Percentiles rank a stretch among this genome's conserved stretches.
Conservation (phyloP, 2,113 vertebrate species). For the Puntigrus tetrazona region DNA sequence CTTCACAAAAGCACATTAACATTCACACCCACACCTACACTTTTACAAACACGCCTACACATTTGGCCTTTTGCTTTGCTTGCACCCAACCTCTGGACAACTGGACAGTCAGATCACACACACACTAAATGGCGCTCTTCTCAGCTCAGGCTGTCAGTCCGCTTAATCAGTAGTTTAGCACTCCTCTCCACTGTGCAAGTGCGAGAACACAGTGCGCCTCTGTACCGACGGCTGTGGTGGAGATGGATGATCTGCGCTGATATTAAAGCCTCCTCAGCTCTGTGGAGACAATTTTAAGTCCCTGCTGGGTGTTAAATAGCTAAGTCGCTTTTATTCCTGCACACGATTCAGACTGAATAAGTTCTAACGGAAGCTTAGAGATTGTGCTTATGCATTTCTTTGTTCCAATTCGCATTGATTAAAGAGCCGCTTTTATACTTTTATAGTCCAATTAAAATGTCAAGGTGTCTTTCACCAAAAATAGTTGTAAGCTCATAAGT, state of each 20-base stretch:
- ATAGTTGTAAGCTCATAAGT: not conserved
- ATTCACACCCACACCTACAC: slow-evolving; percentile 32
- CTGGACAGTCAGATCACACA: slow-evolving; percentile 10
- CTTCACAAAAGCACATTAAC: slow-evolving; percentile 24
- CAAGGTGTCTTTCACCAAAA: not conserved
- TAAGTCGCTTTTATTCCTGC: not conserved
- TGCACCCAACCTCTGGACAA: slow-evolving; percentile 14
- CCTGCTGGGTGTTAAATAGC: slow-evolving; percentile 22
- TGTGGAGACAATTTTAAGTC: slow-evolving; percentile 27
- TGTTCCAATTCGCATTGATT: not conserved
- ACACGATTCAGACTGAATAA: not conserved
- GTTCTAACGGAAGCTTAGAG: not conserved
- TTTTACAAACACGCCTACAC: not conserved
- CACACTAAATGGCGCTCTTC: not conserved
- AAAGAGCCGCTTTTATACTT: not conserved
- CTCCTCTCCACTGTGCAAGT: slow-evolving; percentile 13
- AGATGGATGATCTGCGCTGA: slow-evolving; percentile 24
- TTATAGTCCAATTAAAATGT: not conserved
- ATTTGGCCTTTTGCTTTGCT: slow-evolving; percentile 30
- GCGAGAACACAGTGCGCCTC: slow-evolving; percentile 6
- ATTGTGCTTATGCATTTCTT: not conserved
- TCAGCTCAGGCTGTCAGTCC: slow-evolving; percentile 8
- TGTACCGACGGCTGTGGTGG: not conserved
- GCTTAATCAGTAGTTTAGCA: slow-evolving; percentile 37
- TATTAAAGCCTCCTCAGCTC: slow-evolving; percentile 19